phyloP scores from a whole-genome alignment of 2,888 invertebrate genomes.

The Leptinotarsa peninsularis region DNA sequence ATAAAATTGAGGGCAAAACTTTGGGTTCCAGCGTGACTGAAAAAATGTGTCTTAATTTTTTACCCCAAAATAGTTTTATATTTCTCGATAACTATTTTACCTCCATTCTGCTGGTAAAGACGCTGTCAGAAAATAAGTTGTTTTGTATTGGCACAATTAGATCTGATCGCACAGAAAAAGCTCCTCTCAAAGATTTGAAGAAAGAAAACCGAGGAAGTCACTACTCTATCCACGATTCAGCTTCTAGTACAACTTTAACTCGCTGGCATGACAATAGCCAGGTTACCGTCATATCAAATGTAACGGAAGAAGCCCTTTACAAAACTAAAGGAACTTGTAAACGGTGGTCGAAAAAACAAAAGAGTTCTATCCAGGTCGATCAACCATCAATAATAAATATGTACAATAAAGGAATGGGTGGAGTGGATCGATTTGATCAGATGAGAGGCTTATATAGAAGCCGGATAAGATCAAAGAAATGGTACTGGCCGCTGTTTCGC shows the following conservation, averaged over 20 bases:
- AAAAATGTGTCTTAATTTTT: slow-evolving; percentile 3
- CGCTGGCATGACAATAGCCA: neutral
- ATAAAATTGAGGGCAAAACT: slow-evolving; percentile 17
- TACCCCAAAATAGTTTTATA: neutral
- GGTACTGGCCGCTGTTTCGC: too few species aligned
- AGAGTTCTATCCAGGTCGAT: neutral
- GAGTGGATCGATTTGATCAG: slow-evolving; percentile 1
- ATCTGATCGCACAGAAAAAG: slow-evolving; percentile 32
- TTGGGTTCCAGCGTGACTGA: slow-evolving; percentile 21
- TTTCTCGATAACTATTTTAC: slow-evolving; percentile 21
- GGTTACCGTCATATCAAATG: neutral
- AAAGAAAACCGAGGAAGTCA: slow-evolving; percentile 27
- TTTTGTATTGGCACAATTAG: slow-evolving; percentile 30
- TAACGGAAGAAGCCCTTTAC: neutral
- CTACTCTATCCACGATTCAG: slow-evolving; percentile 5
- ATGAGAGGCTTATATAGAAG: too few species aligned
- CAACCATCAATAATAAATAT: slow-evolving; percentile 6
- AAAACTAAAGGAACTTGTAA: neutral
- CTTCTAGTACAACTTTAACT: neutral
- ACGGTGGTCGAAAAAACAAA: neutral
- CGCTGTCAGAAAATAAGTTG: slow-evolving; percentile 7
- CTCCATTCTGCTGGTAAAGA: slow-evolving; percentile 15
- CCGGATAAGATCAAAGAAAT: too few species aligned
- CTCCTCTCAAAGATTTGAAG: slow-evolving; percentile 31
- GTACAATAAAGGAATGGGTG: neutral